Evolutionary conservation across 2,797 vertebrate species (phyloP), one percentile per base, ranked within the genome.

Genomic region (Gymnopithys bicolor): DNA sequence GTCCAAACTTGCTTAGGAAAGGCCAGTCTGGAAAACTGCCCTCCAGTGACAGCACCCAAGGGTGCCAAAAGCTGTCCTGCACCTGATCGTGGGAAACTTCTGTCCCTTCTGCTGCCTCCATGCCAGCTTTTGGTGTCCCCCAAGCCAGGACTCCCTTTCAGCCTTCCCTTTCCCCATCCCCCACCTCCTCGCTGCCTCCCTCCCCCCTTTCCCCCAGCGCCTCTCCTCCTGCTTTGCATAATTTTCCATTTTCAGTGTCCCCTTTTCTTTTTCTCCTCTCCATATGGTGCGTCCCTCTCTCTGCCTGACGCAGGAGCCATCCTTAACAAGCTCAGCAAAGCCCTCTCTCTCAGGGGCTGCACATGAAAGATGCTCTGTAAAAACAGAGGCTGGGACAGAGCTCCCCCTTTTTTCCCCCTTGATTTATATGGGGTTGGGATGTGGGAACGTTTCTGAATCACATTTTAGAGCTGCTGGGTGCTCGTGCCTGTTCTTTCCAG

Each of bases 171-270:
- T 80, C 79, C 94, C 96, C 93, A 92, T 95, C 94, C 96, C 95
- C 95, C 95, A 82, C 77, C 68, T 66, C 78, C 56, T 87, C 3
- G 2, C 87, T 94, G 83, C 58, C 80, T 95, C 90, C 93, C 92
- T 85, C 86, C 95, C 85, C 93, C 87, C 41, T 90, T 93, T 85
- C 84, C 58, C 92, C 53, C 89, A 87, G 92, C 70, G 89, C 92
- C 87, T 93, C 95, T 94, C 87, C 87, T 95, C 76, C 91, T 94
- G 89, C 91, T 97, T 96, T 96, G 94, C 95, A 96, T 96, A 96
- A 95, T 95, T 95, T 96, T 96, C 96, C 96, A 96, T 97, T 96
- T 96, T 97, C 96, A 97, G 92, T 96, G 94, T 95, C 94, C 94
- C 94, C 95, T 95, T 97, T 95, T 95, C 94, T 95, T 95, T 95